Conservation (phyloP, 2,888 invertebrate genomes). For the Synergus umbraculus region DNA sequence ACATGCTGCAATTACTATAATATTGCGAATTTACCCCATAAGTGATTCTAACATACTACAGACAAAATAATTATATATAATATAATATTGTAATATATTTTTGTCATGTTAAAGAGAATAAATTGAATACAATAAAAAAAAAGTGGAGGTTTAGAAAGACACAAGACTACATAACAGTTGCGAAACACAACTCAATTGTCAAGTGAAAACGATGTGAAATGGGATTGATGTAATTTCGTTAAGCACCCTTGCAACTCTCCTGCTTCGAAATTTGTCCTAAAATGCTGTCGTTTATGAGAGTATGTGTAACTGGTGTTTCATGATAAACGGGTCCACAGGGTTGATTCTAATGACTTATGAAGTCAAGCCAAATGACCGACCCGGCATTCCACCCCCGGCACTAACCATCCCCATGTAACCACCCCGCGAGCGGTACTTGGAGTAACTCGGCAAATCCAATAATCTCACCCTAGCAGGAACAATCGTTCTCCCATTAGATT, state of each 20-base stretch:
- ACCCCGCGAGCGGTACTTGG: constrained; percentile 56
- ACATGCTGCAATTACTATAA: constrained; percentile 10
- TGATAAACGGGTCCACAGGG: constrained; percentile 67
- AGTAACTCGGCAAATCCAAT: constrained; percentile 71
- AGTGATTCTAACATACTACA: not conserved
- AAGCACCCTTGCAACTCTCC: constrained; percentile 58
- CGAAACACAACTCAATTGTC: constrained; percentile 74
- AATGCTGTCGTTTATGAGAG: constrained; percentile 25
- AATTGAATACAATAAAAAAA: not conserved
- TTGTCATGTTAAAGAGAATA: not conserved
- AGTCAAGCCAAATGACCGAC: constrained; percentile 77
- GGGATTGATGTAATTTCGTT: constrained; percentile 77
- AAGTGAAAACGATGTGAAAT: constrained; percentile 77
- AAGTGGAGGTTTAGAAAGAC: not conserved
- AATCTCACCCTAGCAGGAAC: constrained; percentile 63
- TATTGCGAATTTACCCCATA: not conserved
- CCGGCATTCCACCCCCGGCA: constrained; percentile 46
- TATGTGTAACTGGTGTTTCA: constrained; percentile 64
- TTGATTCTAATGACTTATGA: constrained; percentile 77
- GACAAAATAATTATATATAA: not conserved
- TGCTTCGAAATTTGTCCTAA: constrained; percentile 34
- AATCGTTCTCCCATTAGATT: constrained; percentile 60
- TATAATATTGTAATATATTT: not conserved
- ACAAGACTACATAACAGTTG: constrained; percentile 70
- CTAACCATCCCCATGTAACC: constrained; percentile 50